A percentile compares a stretch with the other conserved stretches of the same genome.
Conservation (phyloP, 2,797 vertebrate species). For the Arnoldichthys spilopterus region DNA sequence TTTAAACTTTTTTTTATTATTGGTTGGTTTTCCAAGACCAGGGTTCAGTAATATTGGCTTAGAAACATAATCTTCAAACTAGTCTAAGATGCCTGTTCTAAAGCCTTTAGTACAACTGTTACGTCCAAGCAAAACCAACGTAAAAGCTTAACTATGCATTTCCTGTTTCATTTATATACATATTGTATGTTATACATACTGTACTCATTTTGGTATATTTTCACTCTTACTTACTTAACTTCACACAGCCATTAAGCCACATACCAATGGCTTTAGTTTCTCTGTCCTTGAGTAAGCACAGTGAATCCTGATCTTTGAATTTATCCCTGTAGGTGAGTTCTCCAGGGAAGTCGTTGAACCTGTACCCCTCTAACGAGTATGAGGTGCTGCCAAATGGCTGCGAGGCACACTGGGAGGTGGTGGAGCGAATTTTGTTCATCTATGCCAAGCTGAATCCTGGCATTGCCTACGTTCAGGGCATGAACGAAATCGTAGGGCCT, state of each 20-base stretch:
- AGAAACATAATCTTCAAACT: too few relatives aligned
- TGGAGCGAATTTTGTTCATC: slow-evolving; percentile 97
- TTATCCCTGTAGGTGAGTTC: slow-evolving; percentile 86
- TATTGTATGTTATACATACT: too few relatives aligned
- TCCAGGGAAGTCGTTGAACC: slow-evolving; percentile 81
- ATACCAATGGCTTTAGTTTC: background rate
- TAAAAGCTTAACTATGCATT: too few relatives aligned
- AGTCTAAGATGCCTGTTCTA: too few relatives aligned
- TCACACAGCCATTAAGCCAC: too few relatives aligned
- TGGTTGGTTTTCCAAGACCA: too few relatives aligned
- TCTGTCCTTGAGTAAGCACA: background rate
- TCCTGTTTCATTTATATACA: too few relatives aligned
- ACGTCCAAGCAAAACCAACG: too few relatives aligned
- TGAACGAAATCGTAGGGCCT: slow-evolving; percentile 98
- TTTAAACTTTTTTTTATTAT: too few relatives aligned
- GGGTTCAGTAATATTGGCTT: too few relatives aligned
- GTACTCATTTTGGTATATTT: background rate
- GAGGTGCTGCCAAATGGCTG: slow-evolving; percentile 90
- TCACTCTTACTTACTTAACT: too few relatives aligned
- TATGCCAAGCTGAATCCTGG: slow-evolving; percentile 98
- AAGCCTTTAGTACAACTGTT: too few relatives aligned
- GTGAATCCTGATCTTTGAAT: background rate
- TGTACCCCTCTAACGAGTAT: slow-evolving; percentile 86
- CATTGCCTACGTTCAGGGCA: slow-evolving; percentile 97
- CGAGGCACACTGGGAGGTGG: slow-evolving; percentile 98